A percentile compares a stretch with the other conserved stretches of the same genome.
phyloP scores from a whole-genome alignment of 1,140 invertebrate genomes.

The Bombus balteatus region DNA sequence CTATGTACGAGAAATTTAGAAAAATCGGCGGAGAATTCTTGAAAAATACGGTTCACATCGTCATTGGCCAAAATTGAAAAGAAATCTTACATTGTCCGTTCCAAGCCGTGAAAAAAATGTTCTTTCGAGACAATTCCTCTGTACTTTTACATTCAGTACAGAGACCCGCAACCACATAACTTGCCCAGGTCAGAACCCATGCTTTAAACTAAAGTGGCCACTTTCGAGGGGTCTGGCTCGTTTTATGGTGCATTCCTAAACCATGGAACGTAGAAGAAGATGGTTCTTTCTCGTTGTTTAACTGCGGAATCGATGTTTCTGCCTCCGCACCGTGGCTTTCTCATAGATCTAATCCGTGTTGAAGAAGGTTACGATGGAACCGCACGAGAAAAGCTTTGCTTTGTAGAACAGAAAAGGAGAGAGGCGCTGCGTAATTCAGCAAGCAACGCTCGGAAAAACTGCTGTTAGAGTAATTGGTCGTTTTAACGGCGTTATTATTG shows the following conservation, averaged over 20 bases:
- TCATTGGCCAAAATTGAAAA: no score
- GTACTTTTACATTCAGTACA: neutral
- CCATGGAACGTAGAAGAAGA: slow-evolving; percentile 67
- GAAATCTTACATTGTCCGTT: neutral
- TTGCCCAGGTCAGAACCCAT: slow-evolving; percentile 19
- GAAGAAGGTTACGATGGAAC: neutral
- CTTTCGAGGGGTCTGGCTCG: slow-evolving; percentile 16
- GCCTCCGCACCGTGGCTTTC: neutral
- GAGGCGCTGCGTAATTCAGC: slow-evolving; percentile 14
- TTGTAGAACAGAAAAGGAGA: neutral
- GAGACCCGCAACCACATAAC: neutral
- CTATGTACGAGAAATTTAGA: fast-evolving
- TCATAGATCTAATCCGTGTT: neutral
- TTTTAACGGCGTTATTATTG: slow-evolving; percentile 25
- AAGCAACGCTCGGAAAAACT: neutral
- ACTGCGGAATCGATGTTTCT: slow-evolving; percentile 40
- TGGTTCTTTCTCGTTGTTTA: slow-evolving; percentile 62
- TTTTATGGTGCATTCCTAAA: slow-evolving; percentile 61
- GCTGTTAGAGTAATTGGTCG: neutral
- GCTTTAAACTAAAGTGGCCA: slow-evolving; percentile 36
- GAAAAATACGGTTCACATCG: no score
- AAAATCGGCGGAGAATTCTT: no score
- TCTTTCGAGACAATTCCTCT: no score
- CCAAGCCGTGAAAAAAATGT: neutral
- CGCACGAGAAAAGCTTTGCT: neutral